phyloP scores from a whole-genome alignment of 1,140 invertebrate genomes.

The Drosophila pectinifera region DNA sequence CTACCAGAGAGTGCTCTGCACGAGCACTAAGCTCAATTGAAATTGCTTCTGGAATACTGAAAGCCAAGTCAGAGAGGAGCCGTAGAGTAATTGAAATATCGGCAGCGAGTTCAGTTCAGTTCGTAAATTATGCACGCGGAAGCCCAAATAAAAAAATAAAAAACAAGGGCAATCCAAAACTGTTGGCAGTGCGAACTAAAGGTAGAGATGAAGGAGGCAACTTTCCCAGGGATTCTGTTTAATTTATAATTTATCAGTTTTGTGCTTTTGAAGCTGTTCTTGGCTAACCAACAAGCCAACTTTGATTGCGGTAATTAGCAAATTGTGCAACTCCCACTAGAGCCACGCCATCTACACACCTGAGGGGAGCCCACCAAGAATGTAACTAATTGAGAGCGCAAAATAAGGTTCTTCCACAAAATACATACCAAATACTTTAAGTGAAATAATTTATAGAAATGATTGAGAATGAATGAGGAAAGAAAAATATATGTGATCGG shows the following conservation, averaged over 20 bases:
- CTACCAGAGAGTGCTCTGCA: slow-evolving; percentile 46
- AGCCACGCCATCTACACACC: slow-evolving; percentile 4
- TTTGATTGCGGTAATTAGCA: slow-evolving; percentile 81
- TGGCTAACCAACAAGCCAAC: slow-evolving; percentile 41
- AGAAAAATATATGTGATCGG: too few species aligned
- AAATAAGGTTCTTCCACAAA: background rate
- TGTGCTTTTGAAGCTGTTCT: slow-evolving; percentile 49
- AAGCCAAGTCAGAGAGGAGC: background rate
- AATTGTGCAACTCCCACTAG: slow-evolving; percentile 49
- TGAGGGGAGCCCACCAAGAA: background rate
- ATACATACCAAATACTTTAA: background rate
- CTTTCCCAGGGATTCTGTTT: slow-evolving; percentile 73
- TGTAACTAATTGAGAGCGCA: slow-evolving; percentile 1
- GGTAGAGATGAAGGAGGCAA: slow-evolving; percentile 15
- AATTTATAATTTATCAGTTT: slow-evolving; percentile 77
- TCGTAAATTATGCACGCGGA: slow-evolving; percentile 65
- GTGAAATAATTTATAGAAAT: too few species aligned
- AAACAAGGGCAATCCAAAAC: slow-evolving; percentile 1
- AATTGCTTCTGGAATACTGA: slow-evolving; percentile 27
- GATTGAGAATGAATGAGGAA: too few species aligned
- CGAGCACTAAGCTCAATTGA: slow-evolving; percentile 54
- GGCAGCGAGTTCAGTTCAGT: slow-evolving; percentile 48
- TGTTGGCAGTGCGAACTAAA: slow-evolving; percentile 7
- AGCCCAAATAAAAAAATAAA: slow-evolving; percentile 1
- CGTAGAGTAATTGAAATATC: slow-evolving; percentile 69